These are phyloP conservation scores for Sussaba pulchella DNA, from an alignment of 2,888 invertebrate genomes.

Conservation along the genomic window DNA sequence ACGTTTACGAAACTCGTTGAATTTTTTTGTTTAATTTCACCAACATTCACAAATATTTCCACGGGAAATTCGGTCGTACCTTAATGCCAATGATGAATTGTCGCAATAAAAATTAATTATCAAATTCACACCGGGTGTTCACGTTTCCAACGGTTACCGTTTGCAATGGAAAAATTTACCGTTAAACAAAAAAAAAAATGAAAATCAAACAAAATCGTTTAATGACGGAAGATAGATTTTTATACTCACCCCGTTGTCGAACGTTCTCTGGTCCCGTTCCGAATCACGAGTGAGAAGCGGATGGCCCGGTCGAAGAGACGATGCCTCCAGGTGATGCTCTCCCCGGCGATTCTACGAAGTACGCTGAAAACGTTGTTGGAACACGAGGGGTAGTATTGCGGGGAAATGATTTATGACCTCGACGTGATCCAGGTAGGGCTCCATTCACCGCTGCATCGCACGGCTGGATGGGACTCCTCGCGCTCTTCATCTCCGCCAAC, in stretches of 20 bases:
- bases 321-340: constrained; percentile 81
- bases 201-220: too few relatives aligned
- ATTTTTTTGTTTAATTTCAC: too few relatives aligned
- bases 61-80: too few relatives aligned
- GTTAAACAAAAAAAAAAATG: neutral
- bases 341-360: constrained; percentile 76
- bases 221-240: neutral
- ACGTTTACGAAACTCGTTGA: neutral
- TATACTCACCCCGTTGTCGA: constrained; percentile 48
- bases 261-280: constrained; percentile 62
- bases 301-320: constrained; percentile 59
- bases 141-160: too few relatives aligned
- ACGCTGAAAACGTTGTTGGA: constrained; percentile 76
- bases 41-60: too few relatives aligned
- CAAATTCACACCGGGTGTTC: too few relatives aligned
- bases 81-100: too few relatives aligned
- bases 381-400: constrained; percentile 79
- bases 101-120: too few relatives aligned
- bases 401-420: constrained; percentile 83
- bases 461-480: constrained; percentile 58
- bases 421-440: constrained; percentile 80
- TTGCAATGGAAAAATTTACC: too few relatives aligned
- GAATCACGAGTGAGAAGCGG: constrained; percentile 67
- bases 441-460: constrained; percentile 72
- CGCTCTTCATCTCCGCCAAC: constrained; percentile 60